phyloP scores from a whole-genome alignment of 1,140 invertebrate species.

The Globodera ellingtonae region DNA sequence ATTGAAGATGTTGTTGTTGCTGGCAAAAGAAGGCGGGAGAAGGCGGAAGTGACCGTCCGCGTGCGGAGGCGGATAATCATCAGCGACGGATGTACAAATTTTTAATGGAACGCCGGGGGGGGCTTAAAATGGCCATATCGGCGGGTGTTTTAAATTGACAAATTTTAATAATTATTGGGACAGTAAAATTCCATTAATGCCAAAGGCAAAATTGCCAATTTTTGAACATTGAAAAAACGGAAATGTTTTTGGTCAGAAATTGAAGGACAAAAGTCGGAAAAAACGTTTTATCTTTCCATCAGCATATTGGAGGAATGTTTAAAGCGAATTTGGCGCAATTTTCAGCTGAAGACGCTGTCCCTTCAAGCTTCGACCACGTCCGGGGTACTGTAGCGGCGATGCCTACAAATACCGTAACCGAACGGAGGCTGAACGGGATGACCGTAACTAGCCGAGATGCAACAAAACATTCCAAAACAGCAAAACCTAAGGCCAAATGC shows the following conservation, averaged over 20 bases:
- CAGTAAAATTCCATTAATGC: too few relatives aligned
- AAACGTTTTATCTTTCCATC: too few relatives aligned
- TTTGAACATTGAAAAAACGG: too few relatives aligned
- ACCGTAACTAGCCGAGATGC: too few relatives aligned
- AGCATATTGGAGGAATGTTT: too few relatives aligned
- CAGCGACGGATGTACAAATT: conserved; percentile 12
- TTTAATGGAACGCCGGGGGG: not conserved
- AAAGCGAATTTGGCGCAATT: not conserved
- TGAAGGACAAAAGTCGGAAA: too few relatives aligned
- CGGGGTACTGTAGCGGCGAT: not conserved
- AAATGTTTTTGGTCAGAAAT: too few relatives aligned
- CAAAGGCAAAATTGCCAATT: too few relatives aligned
- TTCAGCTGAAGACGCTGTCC: not conserved
- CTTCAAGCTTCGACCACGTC: not conserved
- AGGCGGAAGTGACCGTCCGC: conserved; percentile 14
- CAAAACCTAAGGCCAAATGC: not conserved
- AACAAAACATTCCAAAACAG: not conserved
- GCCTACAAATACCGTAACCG: not conserved
- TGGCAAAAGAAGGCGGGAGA: not conserved
- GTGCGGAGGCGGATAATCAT: conserved; percentile 26
- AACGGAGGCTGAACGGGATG: not conserved
- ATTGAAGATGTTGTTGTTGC: not conserved
- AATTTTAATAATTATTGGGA: too few relatives aligned
- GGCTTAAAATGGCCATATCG: not conserved
- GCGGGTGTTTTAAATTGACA: too few relatives aligned